Base-by-base conservation (phyloP, 2,888 invertebrate species). In the Liodrosophila aerea region DNA sequence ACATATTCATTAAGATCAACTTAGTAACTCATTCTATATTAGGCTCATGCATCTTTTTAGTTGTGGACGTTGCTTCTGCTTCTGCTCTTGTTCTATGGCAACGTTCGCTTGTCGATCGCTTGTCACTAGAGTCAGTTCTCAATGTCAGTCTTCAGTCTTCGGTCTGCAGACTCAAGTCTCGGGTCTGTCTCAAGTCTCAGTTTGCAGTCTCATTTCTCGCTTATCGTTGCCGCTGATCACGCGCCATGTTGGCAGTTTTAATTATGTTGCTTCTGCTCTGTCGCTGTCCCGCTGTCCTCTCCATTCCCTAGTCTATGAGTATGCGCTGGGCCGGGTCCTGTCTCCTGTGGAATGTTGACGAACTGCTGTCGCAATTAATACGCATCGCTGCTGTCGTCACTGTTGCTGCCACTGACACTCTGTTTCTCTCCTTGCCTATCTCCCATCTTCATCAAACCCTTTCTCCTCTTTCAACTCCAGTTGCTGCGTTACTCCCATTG, bases 281-380 rank as follows among this genome's bases (percentile, higher is more conserved):
- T n/a, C n/a, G 16, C 29, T 4, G 12, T 39, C 18, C 46, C 29
- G 8, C 41, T 4, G 13, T 7, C 11, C 16, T 31, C 0, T 11
- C 11, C 34, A 7, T 0, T 8, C 16, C 12, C 44, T 18, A 1
- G 18, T n/a, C 0, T 8, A n/a, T n/a, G n/a, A n/a, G n/a, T n/a
- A n/a, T 18, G 30, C 27, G 7, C 50, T 47, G 30, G 16, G 13
- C 54, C 47, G 36, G 50, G 51, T 56, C 51, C 52, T 59, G 47
- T 54, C 44, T 29, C 30, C 66, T 62, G 63, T 62, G 78, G 78
- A 78, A 78, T 78, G 77, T 67, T 84, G 77, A 78, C 77, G 77
- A 78, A 78, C 77, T 78, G 77, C 77, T 78, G 77, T 78, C 85
- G 77, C 77, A 84, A 78, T 78, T 84, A 78, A 78, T 84, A 81